Evolutionary conservation across 1,140 invertebrate species (phyloP), one percentile per base, ranked within the genome.

Genomic region (Phymorhynchus buccinoides): DNA sequence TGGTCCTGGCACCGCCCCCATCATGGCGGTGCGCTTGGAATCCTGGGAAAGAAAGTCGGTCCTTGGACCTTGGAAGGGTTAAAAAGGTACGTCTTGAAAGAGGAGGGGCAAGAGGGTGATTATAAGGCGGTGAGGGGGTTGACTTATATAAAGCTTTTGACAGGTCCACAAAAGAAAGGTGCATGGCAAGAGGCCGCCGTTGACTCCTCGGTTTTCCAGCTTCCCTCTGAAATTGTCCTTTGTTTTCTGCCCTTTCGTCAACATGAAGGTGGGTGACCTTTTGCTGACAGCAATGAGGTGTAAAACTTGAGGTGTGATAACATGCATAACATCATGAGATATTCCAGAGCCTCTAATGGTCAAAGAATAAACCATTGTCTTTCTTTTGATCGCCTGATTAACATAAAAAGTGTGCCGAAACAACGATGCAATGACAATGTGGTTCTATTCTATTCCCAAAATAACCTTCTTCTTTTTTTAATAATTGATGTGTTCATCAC

Each of bases 91-190:
- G 56, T 62, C 56, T n/a, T 18, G 56, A 27, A 18, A 27, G 56
- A 71, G 68, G 68, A 22, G 68, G 30, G 68, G 7, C 12, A 32
- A 22, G 68, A 32, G 18, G 32, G 32, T 9, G 18, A 16, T 75
- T 9, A 27, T 35, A 12, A 35, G 35, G 35, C 32, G 44, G 6
- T n/a, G 42, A 52, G 44, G n/a, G 39, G 77, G 77, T 22, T 14
- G 56, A 52, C 77, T 52, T 79, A 79, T 79, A 79, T 79, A 79
- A 79, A 79, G 77, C 39, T 52, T 79, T 79, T 44, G 77, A 27
- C 77, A 41, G 37, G 27, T 62, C 14, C 56, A 27, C 77, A 16
- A n/a, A 4, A 39, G 42, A n/a, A 79, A 79, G 77, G n/a, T 18
- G 42, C 32, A 22, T n/a, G 56, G 56, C 12, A 12, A 62, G 56